Base-by-base conservation (phyloP, 1,140 invertebrate species). In the Bombus pascuorum region DNA sequence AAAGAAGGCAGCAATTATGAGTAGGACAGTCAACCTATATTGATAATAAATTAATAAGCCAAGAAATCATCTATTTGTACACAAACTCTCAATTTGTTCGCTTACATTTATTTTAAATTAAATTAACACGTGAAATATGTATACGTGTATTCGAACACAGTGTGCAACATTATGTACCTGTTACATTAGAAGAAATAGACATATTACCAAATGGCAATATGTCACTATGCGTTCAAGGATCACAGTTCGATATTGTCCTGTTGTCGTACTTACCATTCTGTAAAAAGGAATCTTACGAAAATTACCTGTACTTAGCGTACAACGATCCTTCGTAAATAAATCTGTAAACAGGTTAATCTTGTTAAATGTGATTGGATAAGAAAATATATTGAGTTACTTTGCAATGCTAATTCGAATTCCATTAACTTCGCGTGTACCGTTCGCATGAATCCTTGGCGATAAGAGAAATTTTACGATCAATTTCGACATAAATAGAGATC, bases 401-500 rank as follows among this genome's bases (percentile, higher is more conserved):
- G 66, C 66, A 68, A 68, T 34, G 66, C 66, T 68, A 68, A 68
- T 68, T 32, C 34, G 68, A 70, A 70, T 70, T 70, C 68, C 34
- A 70, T 70, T 34, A 70, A 25, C 34, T 39, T 70, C 68, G 22
- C 32, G 32, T 68, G 37, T 39, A 39, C 34, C 18, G 34, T 22
- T 28, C 37, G 34, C 34, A 39, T 5, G 68, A 34, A 34, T 34
- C 66, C 18, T 18, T 22, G 8, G 18, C 18, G 32, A 68, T 68
- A 68, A 68, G 8, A 68, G 65, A 8, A 66, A 34, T 39, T 70
- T 37, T 9, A 39, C 68, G 37, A 70, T 37, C 34, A 70, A 70
- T 10, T 70, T 34, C 37, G 22, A 39, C 37, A 39, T 70, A 57
- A 68, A 68, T 44, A 28, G 28, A 25, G 39, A 66, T 42, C 13